These are phyloP conservation scores for Chanos chanos DNA, from an alignment of 2,797 vertebrate species.

Conservation along the genomic window DNA sequence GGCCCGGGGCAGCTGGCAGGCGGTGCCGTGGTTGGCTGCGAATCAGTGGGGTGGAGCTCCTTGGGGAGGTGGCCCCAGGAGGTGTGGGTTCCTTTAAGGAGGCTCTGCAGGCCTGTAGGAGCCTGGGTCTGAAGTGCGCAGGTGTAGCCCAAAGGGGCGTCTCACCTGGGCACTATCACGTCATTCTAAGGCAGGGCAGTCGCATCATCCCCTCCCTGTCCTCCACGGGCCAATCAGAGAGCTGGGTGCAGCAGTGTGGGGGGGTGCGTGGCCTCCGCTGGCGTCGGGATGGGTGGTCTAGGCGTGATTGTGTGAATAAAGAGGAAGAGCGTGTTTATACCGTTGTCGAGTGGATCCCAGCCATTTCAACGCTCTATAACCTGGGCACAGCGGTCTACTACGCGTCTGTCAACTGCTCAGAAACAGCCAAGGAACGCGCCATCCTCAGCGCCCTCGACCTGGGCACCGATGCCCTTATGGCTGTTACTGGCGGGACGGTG, in stretches of 20 bases:
- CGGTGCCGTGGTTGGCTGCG: slow-evolving; percentile 63
- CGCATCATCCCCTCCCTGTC: slow-evolving; percentile 54
- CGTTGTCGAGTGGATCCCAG: slow-evolving; percentile 76
- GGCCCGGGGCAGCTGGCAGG: no score
- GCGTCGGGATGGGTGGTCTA: slow-evolving; percentile 25
- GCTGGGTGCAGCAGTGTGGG: slow-evolving; percentile 69
- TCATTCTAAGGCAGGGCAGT: slow-evolving; percentile 62
- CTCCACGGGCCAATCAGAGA: slow-evolving; percentile 40
- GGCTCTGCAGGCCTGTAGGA: slow-evolving; percentile 60
- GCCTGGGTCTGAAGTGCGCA: slow-evolving; percentile 65
- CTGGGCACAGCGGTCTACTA: slow-evolving; percentile 87
- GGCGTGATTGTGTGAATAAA: slow-evolving; percentile 60
- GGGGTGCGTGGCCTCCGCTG: slow-evolving; percentile 13
- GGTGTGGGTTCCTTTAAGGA: slow-evolving; percentile 43
- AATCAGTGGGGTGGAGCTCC: slow-evolving; percentile 54
- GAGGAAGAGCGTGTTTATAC: slow-evolving; percentile 69
- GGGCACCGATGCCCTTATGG: slow-evolving; percentile 78
- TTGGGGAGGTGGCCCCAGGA: slow-evolving; percentile 42
- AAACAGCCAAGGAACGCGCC: slow-evolving; percentile 76
- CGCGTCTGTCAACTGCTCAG: slow-evolving; percentile 74
- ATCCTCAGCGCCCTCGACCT: slow-evolving; percentile 77
- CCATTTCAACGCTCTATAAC: slow-evolving; percentile 80
- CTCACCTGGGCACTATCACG: slow-evolving; percentile 52
- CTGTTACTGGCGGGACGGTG: slow-evolving; percentile 56
- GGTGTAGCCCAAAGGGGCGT: slow-evolving; percentile 54